These are phyloP conservation scores for Trachelus stipa DNA, from an alignment of 2,888 invertebrate species.

Conservation along the genomic window DNA sequence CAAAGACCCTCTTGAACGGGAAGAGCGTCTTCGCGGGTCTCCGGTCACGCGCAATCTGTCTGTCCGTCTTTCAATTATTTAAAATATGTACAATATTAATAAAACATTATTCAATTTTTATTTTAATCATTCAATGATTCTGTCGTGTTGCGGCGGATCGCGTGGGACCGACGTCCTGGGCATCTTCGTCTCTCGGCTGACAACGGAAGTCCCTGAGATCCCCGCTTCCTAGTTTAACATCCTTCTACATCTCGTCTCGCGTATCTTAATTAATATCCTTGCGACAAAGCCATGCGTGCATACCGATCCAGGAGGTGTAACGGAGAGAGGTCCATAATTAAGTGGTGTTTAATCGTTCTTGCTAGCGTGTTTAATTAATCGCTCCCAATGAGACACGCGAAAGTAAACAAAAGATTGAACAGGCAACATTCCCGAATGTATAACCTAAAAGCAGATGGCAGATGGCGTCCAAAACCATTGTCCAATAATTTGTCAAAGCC, in stretches of 20 bases:
- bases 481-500: neutral
- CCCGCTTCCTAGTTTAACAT: neutral
- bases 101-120: conserved; percentile 49
- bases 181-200: neutral
- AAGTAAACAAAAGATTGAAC: neutral
- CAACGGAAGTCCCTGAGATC: neutral
- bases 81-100: conserved; percentile 65
- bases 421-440: neutral
- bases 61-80: conserved; percentile 61
- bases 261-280: neutral
- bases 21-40: conserved; percentile 43
- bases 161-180: conserved; percentile 42
- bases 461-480: neutral
- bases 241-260: neutral
- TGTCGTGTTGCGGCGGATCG: conserved; percentile 52
- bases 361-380: neutral
- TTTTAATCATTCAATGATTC: conserved; percentile 55
- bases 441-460: neutral
- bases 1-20: conserved; percentile 16
- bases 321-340: neutral
- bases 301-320: neutral
- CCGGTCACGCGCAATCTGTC: conserved; percentile 57
- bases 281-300: neutral
- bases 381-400: neutral
- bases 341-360: neutral